Conservation (phyloP, 2,888 invertebrate genomes). For the Ectemnius lituratus region DNA sequence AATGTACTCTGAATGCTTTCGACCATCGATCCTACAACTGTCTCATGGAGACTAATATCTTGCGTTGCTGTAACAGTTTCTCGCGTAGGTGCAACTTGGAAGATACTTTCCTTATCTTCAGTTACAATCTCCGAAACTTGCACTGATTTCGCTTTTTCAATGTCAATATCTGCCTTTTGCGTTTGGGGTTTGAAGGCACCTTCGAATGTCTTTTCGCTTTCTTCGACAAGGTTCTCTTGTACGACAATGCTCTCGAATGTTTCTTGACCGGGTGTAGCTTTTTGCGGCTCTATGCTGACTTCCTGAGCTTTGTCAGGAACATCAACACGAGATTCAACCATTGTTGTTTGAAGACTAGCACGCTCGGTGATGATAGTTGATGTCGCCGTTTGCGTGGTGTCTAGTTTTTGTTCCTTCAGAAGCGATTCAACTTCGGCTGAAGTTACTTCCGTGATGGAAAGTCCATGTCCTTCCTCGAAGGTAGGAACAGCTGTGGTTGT, state of each 20-base stretch:
- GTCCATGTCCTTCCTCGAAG: constrained; percentile 78
- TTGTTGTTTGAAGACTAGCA: constrained; percentile 65
- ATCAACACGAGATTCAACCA: constrained; percentile 72
- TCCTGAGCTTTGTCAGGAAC: constrained; percentile 61
- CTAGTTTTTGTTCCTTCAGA: constrained; percentile 75
- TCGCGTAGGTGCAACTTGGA: constrained; percentile 51
- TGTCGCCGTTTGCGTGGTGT: constrained; percentile 64
- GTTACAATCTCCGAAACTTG: constrained; percentile 73
- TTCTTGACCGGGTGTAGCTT: constrained; percentile 78
- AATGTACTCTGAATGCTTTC: constrained; percentile 65
- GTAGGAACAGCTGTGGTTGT: constrained; percentile 69
- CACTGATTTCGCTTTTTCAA: constrained; percentile 76
- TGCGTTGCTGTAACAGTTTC: constrained; percentile 51
- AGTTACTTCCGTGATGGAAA: constrained; percentile 80
- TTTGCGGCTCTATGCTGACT: constrained; percentile 70
- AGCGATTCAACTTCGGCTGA: constrained; percentile 81
- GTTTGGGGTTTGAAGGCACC: constrained; percentile 72
- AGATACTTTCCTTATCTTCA: constrained; percentile 73
- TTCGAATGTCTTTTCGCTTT: constrained; percentile 75
- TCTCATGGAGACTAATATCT: constrained; percentile 64
- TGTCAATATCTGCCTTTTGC: constrained; percentile 76
- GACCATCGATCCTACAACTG: constrained; percentile 61
- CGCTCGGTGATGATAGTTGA: constrained; percentile 68
- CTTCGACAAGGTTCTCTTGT: constrained; percentile 78
- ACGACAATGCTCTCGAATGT: constrained; percentile 80